Evolutionary conservation across 2,888 invertebrate genomes (phyloP).

Genomic region (Parnassius smintheus): DNA sequence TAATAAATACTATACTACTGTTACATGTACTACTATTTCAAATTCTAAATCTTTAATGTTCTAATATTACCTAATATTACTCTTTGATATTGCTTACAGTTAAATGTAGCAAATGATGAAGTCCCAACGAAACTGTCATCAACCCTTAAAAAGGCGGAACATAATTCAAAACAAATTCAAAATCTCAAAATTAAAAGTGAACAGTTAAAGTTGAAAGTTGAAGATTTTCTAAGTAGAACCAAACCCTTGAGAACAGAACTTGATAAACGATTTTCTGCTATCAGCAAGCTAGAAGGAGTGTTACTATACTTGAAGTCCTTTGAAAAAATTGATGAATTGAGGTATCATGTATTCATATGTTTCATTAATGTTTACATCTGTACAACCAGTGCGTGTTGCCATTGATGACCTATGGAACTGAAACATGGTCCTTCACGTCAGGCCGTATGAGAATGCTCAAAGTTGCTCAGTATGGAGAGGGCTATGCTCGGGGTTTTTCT

Average conservation of each 20-base stretch:
- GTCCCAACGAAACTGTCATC: slow-evolving; percentile 83
- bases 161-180: slow-evolving; percentile 73
- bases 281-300: slow-evolving; percentile 79
- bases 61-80: too few species aligned
- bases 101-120: slow-evolving; percentile 82
- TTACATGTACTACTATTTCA: too few species aligned
- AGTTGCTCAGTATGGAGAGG: too few species aligned
- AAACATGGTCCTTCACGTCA: too few species aligned
- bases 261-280: slow-evolving; percentile 65
- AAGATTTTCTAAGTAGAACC: slow-evolving; percentile 60
- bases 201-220: slow-evolving; percentile 59
- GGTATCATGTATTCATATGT: slow-evolving; percentile 61
- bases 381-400: too few species aligned
- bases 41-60: too few species aligned
- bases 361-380: too few species aligned
- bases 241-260: slow-evolving; percentile 70
- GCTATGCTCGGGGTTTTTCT: too few species aligned
- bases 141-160: slow-evolving; percentile 83
- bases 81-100: slow-evolving; percentile 56
- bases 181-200: slow-evolving; percentile 72
- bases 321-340: slow-evolving; percentile 86
- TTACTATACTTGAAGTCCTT: slow-evolving; percentile 86
- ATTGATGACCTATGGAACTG: too few species aligned
- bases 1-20: neutral
- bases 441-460: too few species aligned